Evolutionary conservation across 2,113 vertebrate genomes (phyloP).

Genomic region (Xiphophorus hellerii): DNA sequence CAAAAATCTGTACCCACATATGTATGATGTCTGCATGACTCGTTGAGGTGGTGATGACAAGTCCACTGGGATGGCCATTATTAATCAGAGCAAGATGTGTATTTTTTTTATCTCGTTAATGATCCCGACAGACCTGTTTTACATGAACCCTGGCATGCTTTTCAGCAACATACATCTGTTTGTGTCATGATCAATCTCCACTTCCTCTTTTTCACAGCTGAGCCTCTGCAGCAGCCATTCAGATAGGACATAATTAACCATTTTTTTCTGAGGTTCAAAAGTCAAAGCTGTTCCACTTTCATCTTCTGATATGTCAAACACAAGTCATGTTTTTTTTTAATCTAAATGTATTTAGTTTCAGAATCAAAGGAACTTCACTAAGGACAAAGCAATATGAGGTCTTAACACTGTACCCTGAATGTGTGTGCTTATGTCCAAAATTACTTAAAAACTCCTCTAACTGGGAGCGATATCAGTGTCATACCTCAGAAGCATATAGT

Average conservation of each 20-base stretch:
- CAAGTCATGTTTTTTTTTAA: too few species aligned
- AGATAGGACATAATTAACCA: slow-evolving; percentile 77
- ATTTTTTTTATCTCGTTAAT: slow-evolving; percentile 69
- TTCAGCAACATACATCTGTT: slow-evolving; percentile 71
- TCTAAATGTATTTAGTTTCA: too few species aligned
- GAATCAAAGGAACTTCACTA: too few species aligned
- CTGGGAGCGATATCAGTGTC: too few species aligned
- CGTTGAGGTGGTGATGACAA: slow-evolving; percentile 23
- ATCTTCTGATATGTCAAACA: not conserved
- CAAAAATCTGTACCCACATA: slow-evolving; percentile 46
- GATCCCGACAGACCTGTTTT: slow-evolving; percentile 53
- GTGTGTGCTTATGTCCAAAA: too few species aligned
- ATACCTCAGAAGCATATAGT: too few species aligned
- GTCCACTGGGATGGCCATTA: slow-evolving; percentile 36
- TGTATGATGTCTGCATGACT: slow-evolving; percentile 13
- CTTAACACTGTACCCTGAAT: too few species aligned
- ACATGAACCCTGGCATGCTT: slow-evolving; percentile 64
- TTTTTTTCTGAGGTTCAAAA: slow-evolving; percentile 82
- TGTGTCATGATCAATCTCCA: slow-evolving; percentile 72
- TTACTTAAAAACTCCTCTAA: too few species aligned
- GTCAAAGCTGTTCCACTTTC: slow-evolving; percentile 66
- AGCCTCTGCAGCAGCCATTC: slow-evolving; percentile 45
- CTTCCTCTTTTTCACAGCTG: slow-evolving; percentile 35
- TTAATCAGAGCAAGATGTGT: slow-evolving; percentile 74
- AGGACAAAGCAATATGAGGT: too few species aligned